These are phyloP conservation scores for Eulemur macaco DNA, from an alignment of 2,113 vertebrate genomes.

Conservation along the genomic window DNA sequence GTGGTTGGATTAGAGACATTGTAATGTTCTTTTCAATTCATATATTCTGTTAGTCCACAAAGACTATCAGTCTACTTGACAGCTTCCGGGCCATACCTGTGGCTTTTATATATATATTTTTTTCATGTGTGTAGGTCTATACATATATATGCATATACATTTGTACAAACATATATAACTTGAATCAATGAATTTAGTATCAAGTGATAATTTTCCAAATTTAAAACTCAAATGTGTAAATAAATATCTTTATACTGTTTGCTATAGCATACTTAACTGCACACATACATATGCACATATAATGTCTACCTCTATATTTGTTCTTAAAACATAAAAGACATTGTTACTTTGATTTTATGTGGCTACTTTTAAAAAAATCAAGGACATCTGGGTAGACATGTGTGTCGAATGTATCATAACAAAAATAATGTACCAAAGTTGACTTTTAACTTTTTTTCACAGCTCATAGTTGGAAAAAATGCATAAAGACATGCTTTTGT, in stretches of 20 bases:
- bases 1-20: background rate
- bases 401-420: background rate
- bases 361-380: background rate
- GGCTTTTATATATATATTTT: background rate
- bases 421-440: background rate
- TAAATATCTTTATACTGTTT: background rate
- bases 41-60: background rate
- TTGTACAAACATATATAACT: background rate
- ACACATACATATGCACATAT: background rate
- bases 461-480: background rate
- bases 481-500: background rate
- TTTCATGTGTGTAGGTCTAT: background rate
- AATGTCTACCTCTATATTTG: background rate
- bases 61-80: too few species aligned
- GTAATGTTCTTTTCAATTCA: background rate
- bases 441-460: background rate
- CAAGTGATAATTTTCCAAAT: slow-evolving; percentile 2
- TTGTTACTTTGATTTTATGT: slow-evolving; percentile 13
- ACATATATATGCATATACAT: background rate
- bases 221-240: background rate
- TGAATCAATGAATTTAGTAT: background rate
- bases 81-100: background rate
- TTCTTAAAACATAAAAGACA: background rate
- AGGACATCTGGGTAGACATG: background rate
- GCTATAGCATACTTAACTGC: background rate